phyloP scores from a whole-genome alignment of 2,113 vertebrate species.

The Macaca nemestrina region DNA sequence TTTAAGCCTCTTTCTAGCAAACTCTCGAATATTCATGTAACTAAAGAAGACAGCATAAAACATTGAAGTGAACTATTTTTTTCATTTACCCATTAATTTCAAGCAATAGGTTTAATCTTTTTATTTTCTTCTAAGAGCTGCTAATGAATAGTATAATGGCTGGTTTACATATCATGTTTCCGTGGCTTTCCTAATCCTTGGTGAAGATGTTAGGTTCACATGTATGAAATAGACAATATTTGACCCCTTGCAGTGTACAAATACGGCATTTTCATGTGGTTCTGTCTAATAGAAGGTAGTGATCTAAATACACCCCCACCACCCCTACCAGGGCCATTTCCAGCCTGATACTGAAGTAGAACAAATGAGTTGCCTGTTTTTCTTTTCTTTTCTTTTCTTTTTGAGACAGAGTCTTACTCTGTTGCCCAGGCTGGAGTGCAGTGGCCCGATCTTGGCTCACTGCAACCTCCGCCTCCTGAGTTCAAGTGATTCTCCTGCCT shows the following conservation, averaged over 20 bases:
- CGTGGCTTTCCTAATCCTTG: neutral
- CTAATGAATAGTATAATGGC: neutral
- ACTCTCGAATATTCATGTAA: neutral
- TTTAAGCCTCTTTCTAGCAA: constrained; percentile 1
- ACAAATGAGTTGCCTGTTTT: neutral
- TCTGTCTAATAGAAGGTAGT: neutral
- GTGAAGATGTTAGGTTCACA: neutral
- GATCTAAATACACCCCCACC: neutral
- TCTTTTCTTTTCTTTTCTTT: neutral
- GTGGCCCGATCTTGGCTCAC: too few species aligned
- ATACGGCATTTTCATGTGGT: neutral
- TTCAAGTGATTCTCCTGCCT: too few species aligned
- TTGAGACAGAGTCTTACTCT: too few species aligned
- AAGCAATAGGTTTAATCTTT: constrained; percentile 1
- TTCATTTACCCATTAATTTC: constrained; percentile 27
- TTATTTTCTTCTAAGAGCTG: constrained; percentile 16
- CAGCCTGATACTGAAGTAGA: neutral
- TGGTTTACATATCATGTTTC: neutral
- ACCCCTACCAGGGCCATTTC: neutral
- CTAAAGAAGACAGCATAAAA: neutral
- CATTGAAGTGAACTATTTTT: neutral
- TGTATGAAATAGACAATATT: neutral
- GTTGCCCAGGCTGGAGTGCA: too few species aligned
- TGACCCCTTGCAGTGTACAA: neutral
- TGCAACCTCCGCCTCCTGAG: too few species aligned